Conservation (phyloP, 2,113 vertebrate genomes). For the Hirundichthys speculiger region DNA sequence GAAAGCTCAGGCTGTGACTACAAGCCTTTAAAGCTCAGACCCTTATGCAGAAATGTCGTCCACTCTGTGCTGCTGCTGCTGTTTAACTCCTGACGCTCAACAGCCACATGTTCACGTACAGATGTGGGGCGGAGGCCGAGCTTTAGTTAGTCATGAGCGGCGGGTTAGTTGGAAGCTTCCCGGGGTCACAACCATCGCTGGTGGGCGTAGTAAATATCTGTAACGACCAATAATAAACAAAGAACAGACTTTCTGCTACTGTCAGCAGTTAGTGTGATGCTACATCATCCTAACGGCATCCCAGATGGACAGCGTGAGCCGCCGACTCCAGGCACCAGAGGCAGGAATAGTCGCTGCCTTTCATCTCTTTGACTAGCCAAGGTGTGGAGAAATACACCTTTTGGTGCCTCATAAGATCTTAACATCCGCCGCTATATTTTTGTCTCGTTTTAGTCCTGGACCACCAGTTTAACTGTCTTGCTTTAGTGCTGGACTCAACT, state of each 20-base stretch:
- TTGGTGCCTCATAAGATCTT: conserved; percentile 42
- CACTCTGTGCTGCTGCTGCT: background rate
- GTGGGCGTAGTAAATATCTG: conserved; percentile 70
- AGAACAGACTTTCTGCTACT: conserved; percentile 57
- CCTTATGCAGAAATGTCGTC: conserved; percentile 34
- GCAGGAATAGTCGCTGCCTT: conserved; percentile 43
- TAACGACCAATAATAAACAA: conserved; percentile 72
- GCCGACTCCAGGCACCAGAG: conserved; percentile 46
- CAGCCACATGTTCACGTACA: conserved; percentile 8
- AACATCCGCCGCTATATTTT: conserved; percentile 32
- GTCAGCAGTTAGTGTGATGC: conserved; percentile 65
- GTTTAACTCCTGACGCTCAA: background rate
- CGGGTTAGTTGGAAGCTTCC: conserved; percentile 57
- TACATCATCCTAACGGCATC: conserved; percentile 67
- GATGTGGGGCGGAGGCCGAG: conserved; percentile 9
- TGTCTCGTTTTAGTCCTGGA: conserved; percentile 44
- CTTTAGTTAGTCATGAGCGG: conserved; percentile 41
- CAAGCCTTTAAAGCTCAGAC: conserved; percentile 45
- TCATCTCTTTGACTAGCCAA: conserved; percentile 60
- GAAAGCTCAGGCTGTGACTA: conserved; percentile 20
- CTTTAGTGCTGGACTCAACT: conserved; percentile 18
- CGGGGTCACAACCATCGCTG: conserved; percentile 54
- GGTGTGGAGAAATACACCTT: conserved; percentile 45
- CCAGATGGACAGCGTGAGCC: conserved; percentile 65
- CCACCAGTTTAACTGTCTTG: conserved; percentile 42